Conservation (phyloP, 2,113 vertebrate species). For the Periophthalmodon schlosseri region DNA sequence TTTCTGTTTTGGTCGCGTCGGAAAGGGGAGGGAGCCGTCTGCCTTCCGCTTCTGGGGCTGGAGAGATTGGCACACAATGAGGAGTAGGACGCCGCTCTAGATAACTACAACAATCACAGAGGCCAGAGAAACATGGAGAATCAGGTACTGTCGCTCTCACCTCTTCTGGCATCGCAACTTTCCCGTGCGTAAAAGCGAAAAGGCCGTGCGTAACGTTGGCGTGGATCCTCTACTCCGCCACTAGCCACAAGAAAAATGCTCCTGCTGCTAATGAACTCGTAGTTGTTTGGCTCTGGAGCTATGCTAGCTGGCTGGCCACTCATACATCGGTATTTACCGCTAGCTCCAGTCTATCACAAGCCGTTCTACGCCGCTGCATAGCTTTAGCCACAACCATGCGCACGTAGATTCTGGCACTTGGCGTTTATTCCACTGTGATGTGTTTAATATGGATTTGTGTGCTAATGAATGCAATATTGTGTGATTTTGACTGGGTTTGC, state of each 20-base stretch:
- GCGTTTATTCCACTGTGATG: conserved; percentile 8
- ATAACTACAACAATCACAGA: conserved; percentile 78
- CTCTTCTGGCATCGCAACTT: conserved; percentile 41
- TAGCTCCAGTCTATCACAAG: conserved; percentile 46
- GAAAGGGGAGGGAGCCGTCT: conserved; percentile 77
- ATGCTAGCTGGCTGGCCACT: conserved; percentile 69
- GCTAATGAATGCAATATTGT: not conserved
- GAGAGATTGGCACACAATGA: conserved; percentile 85
- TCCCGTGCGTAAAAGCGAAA: conserved; percentile 37
- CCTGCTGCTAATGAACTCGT: conserved; percentile 73
- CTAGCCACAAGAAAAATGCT: conserved; percentile 56
- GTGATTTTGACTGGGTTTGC: conserved; percentile 35
- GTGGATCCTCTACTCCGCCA: conserved; percentile 60
- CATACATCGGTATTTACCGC: conserved; percentile 78
- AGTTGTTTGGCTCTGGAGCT: conserved; percentile 74
- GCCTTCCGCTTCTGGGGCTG: conserved; percentile 82
- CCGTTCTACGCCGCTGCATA: conserved; percentile 48
- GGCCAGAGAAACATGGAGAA: conserved; percentile 86
- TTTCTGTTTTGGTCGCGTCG: conserved; percentile 80
- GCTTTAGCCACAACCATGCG: conserved; percentile 40
- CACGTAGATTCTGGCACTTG: conserved; percentile 56
- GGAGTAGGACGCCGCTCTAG: conserved; percentile 81
- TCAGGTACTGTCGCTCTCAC: conserved; percentile 80
- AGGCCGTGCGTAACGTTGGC: conserved; percentile 39
- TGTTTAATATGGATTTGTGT: conserved; percentile 37